Evolutionary conservation across 2,888 invertebrate species (phyloP).

Genomic region (Caenorhabditis sinica): DNA sequence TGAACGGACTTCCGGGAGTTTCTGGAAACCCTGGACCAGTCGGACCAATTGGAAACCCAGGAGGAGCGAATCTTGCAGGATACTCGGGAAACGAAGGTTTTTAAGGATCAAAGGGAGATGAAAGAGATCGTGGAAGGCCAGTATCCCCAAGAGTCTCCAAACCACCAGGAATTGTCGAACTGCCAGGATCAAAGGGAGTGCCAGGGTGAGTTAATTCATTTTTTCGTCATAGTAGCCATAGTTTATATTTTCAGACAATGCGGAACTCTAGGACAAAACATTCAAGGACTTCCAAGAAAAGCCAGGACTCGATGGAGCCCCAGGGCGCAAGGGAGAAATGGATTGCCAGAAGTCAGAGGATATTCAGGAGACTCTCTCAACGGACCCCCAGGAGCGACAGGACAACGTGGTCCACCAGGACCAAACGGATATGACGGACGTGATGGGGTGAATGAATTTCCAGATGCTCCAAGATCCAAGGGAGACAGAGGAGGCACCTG

Average conservation of each 20-base stretch:
- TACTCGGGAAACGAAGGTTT: conserved; percentile 83
- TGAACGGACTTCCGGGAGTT: conserved; percentile 87
- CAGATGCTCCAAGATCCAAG: conserved; percentile 85
- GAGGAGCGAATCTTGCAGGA: conserved; percentile 80
- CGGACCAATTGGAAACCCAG: conserved; percentile 83
- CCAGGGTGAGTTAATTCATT: conserved; percentile 65
- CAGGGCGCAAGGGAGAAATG: conserved; percentile 84
- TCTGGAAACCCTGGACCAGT: conserved; percentile 83
- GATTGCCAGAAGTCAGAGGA: conserved; percentile 82
- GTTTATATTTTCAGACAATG: conserved; percentile 63
- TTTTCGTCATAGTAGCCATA: not conserved
- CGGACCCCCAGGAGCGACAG: conserved; percentile 81
- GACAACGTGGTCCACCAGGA: conserved; percentile 84
- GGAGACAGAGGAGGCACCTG: conserved; percentile 84
- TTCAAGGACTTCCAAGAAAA: conserved; percentile 82
- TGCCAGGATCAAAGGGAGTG: conserved; percentile 84
- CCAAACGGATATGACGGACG: conserved; percentile 87
- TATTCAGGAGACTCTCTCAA: conserved; percentile 83
- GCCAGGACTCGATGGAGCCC: conserved; percentile 82
- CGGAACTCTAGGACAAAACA: conserved; percentile 82
- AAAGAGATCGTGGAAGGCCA: conserved; percentile 78
- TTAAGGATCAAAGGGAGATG: conserved; percentile 83
- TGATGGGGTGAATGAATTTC: conserved; percentile 86
- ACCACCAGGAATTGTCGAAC: conserved; percentile 86
- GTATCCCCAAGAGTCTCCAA: conserved; percentile 79